Evolutionary conservation across 1,140 invertebrate genomes (phyloP), one percentile per base, ranked within the genome.

Genomic region (Chrysopa pallens): DNA sequence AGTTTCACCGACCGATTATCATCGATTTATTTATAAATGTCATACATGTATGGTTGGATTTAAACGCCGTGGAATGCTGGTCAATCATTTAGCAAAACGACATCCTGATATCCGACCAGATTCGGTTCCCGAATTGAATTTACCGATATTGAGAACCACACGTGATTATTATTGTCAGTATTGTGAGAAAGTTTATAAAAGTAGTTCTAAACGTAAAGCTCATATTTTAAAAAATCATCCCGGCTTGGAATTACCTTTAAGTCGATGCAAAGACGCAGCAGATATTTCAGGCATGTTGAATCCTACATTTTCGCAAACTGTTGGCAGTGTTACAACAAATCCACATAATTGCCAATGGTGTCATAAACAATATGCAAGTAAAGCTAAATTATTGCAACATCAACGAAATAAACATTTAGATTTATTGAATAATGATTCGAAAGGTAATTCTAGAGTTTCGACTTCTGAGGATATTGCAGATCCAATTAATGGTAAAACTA

Each of bases 141-240:
- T 84, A 42, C 85, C 85, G 1, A 87, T 90, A 49, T 59, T 85
- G 13, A 71, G 80, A 52, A 75, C 80, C n/a, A 81, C 78, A 8
- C 68, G 76, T 36, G 80, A 85, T 59, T 90, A 84, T 61, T 85
- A 76, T 60, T 90, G 85, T 59, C 79, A 83, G 52, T 84, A 88
- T 56, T 90, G 85, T 58, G 80, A 85, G 42, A 87, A 87, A 66
- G 73, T 84, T 36, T 90, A 89, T 57, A 86, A 86, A 61, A 86
- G 81, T 46, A 86, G 80, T 55, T 81, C 80, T 2, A 88, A 88
- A 56, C 64, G 84, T 39, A 90, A 89, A 62, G 72, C 75, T 9
- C 85, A 90, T 56, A 87, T 88, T 46, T 60, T 86, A 49, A 87
- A 88, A 61, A 80, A 80, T 59, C 85, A 90, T 69, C 85, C 85